phyloP scores from a whole-genome alignment of 1,140 invertebrate genomes.

The Aphelinus atriplicis region DNA sequence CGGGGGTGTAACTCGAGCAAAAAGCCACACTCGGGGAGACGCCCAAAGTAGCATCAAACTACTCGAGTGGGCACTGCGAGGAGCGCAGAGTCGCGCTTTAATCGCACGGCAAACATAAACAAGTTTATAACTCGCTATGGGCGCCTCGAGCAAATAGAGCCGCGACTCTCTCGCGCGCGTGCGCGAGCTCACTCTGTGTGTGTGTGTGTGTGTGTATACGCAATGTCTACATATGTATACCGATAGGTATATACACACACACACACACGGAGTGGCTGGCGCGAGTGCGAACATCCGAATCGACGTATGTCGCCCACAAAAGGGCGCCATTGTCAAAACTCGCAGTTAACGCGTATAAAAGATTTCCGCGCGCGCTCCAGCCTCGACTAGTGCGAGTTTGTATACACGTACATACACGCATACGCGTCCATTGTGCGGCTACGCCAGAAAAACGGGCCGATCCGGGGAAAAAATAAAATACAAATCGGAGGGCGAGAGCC shows the following conservation, averaged over 20 bases:
- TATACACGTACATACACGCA: too few relatives aligned
- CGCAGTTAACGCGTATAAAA: background rate
- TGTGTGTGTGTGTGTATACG: too few relatives aligned
- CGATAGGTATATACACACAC: too few relatives aligned
- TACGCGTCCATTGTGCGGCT: too few relatives aligned
- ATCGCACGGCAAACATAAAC: slow-evolving; percentile 31
- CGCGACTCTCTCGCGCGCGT: background rate
- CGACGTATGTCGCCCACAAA: background rate
- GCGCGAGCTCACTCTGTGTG: background rate
- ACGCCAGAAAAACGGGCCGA: background rate
- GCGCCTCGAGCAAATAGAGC: slow-evolving; percentile 12
- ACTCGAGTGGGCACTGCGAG: too few relatives aligned
- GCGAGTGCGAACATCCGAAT: slow-evolving; percentile 24
- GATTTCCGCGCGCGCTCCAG: slow-evolving; percentile 6
- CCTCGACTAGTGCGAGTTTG: background rate
- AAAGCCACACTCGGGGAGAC: too few relatives aligned
- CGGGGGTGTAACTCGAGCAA: too few relatives aligned
- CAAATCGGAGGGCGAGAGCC: background rate
- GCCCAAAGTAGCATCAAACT: too few relatives aligned
- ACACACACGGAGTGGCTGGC: too few relatives aligned
- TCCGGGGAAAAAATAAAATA: background rate
- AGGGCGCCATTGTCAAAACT: background rate
- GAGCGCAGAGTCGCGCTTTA: background rate
- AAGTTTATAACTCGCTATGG: slow-evolving; percentile 24
- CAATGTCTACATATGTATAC: too few relatives aligned